phyloP scores from a whole-genome alignment of 2,113 vertebrate species.

The Hystrix cristata region DNA sequence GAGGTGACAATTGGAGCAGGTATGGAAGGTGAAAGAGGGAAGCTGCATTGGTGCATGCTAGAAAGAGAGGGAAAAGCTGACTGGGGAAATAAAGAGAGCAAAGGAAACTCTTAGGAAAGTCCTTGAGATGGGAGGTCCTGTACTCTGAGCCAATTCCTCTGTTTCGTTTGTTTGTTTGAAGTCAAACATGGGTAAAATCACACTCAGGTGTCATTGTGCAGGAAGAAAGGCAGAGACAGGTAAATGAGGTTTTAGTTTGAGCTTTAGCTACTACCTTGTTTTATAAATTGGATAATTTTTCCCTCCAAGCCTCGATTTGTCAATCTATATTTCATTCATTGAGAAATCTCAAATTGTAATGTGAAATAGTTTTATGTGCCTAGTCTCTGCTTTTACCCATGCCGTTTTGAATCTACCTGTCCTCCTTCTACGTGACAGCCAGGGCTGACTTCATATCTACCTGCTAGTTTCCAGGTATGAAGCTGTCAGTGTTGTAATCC shows the following conservation, averaged over 20 bases:
- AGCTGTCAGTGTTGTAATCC: neutral
- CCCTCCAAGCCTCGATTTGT: neutral
- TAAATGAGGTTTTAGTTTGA: neutral
- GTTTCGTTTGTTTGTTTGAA: neutral
- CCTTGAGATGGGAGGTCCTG: neutral
- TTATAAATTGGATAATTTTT: neutral
- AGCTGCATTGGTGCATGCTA: neutral
- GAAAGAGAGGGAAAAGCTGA: neutral
- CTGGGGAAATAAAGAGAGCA: neutral
- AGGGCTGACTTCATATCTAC: neutral
- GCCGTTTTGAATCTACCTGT: accelerated
- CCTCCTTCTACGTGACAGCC: neutral
- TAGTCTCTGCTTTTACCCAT: neutral
- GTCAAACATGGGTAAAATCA: neutral
- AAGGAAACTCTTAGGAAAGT: neutral
- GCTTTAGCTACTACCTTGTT: neutral
- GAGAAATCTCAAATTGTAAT: neutral
- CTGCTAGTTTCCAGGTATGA: neutral
- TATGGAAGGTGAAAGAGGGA: neutral
- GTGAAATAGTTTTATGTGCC: neutral
- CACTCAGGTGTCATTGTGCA: neutral
- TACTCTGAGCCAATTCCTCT: neutral
- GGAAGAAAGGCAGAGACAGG: neutral
- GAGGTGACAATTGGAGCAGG: neutral
- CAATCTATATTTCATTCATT: neutral